These are phyloP conservation scores for Mus minutoides DNA, from an alignment of 2,797 vertebrate species.

Conservation along the genomic window DNA sequence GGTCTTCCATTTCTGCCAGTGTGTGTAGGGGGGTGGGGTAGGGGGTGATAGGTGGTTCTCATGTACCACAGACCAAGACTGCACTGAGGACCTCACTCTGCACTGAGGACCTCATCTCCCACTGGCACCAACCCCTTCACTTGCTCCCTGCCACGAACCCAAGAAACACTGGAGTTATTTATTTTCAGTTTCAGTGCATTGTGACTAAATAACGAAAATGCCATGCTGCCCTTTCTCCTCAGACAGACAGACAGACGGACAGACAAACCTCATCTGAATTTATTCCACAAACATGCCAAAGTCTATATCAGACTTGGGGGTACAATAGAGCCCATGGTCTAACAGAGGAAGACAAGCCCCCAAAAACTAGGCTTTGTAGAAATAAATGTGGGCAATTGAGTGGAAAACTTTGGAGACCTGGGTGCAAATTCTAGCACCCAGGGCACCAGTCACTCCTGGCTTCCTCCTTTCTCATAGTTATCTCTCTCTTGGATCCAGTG, in stretches of 20 bases:
- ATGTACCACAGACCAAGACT: not conserved
- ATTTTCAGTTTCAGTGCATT: not conserved
- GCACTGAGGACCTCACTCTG: not conserved
- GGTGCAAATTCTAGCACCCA: not conserved
- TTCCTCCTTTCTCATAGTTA: not conserved
- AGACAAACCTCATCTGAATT: not conserved
- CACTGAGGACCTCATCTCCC: no score
- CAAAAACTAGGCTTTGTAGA: not conserved
- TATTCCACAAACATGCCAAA: conserved; percentile 30
- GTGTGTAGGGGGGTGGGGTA: no score
- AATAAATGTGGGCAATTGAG: not conserved
- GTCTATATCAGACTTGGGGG: not conserved
- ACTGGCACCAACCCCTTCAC: not conserved
- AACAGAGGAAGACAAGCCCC: not conserved
- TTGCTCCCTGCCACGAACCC: not conserved
- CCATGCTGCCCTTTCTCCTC: not conserved
- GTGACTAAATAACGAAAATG: conserved; percentile 15
- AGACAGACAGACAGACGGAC: not conserved
- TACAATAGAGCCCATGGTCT: not conserved
- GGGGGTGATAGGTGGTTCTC: not conserved
- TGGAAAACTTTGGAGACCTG: not conserved
- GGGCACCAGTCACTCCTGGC: not conserved
- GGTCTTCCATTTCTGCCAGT: not conserved
- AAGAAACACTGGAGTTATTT: not conserved
- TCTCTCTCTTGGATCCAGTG: not conserved